Evolutionary conservation across 2,797 vertebrate genomes (phyloP).

Genomic region (Petrocephalus sullivani): DNA sequence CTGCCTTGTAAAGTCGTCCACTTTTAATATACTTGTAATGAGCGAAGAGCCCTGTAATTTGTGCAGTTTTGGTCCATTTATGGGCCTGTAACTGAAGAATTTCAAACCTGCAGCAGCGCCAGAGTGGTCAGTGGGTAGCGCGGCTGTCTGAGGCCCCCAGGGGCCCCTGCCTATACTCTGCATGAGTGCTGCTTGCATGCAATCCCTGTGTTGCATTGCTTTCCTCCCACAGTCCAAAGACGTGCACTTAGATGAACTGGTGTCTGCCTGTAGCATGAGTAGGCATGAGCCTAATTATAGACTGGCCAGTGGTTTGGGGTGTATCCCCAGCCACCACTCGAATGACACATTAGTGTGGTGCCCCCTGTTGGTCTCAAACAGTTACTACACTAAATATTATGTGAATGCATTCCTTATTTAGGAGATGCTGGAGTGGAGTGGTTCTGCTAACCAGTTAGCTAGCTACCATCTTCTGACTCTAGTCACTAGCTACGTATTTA

Average conservation of each 20-base stretch:
- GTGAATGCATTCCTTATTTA: not conserved
- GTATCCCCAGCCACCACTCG: not conserved
- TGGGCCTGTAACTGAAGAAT: not conserved
- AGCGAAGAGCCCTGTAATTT: not conserved
- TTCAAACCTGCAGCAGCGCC: not conserved
- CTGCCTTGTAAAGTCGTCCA: not conserved
- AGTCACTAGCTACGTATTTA: not conserved
- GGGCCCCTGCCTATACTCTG: not conserved
- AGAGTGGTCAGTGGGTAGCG: not conserved
- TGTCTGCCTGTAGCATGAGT: not conserved
- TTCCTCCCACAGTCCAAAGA: not conserved
- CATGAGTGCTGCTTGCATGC: not conserved
- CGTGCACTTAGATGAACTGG: not conserved
- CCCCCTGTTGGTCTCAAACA: not conserved
- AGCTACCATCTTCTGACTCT: not conserved
- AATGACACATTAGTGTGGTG: not conserved
- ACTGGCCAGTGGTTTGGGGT: not conserved
- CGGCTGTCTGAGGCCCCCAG: not conserved
- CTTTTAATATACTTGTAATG: not conserved
- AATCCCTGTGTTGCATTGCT: not conserved
- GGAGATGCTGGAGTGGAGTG: not conserved
- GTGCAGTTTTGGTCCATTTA: not conserved
- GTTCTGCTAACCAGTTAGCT: not conserved
- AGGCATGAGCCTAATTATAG: not conserved
- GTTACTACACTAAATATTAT: not conserved